Evolutionary conservation across 2,888 invertebrate genomes (phyloP).

Genomic region (Stenodera caucasica): DNA sequence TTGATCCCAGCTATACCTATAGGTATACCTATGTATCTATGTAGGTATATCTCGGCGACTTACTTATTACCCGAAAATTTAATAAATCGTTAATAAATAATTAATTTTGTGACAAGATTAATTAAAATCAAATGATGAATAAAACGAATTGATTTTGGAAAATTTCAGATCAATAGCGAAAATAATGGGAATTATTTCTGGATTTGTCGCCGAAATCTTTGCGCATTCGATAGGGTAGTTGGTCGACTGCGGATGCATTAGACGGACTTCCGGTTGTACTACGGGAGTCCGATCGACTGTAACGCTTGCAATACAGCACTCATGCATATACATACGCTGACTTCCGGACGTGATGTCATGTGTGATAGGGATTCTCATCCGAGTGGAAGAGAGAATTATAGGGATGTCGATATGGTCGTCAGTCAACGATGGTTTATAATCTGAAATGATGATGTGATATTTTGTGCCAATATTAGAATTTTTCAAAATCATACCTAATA

Average conservation of each 20-base stretch:
- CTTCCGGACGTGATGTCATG: slow-evolving; percentile 52
- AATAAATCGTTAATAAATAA: too few relatives aligned
- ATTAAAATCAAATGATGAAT: too few relatives aligned
- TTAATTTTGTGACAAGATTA: too few relatives aligned
- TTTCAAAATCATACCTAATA: too few relatives aligned
- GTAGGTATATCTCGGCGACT: too few relatives aligned
- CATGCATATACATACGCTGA: slow-evolving; percentile 55
- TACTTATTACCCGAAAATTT: too few relatives aligned
- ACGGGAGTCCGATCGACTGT: slow-evolving; percentile 54
- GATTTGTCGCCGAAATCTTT: slow-evolving; percentile 13
- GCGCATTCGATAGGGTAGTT: slow-evolving; percentile 20
- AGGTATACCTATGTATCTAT: too few relatives aligned
- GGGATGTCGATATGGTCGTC: slow-evolving; percentile 27
- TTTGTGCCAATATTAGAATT: too few relatives aligned
- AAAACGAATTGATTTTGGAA: too few relatives aligned
- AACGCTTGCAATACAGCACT: slow-evolving; percentile 52
- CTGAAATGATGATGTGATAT: too few relatives aligned
- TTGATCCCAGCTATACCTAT: too few relatives aligned
- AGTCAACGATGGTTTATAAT: neutral
- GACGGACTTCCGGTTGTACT: slow-evolving; percentile 62
- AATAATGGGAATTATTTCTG: neutral
- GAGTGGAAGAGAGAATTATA: slow-evolving; percentile 46
- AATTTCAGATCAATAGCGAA: too few relatives aligned
- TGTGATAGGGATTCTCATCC: slow-evolving; percentile 52
- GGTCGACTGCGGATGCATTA: slow-evolving; percentile 61